Evolutionary conservation across 2,113 vertebrate species (phyloP).

Genomic region (Lampris megalopsis): DNA sequence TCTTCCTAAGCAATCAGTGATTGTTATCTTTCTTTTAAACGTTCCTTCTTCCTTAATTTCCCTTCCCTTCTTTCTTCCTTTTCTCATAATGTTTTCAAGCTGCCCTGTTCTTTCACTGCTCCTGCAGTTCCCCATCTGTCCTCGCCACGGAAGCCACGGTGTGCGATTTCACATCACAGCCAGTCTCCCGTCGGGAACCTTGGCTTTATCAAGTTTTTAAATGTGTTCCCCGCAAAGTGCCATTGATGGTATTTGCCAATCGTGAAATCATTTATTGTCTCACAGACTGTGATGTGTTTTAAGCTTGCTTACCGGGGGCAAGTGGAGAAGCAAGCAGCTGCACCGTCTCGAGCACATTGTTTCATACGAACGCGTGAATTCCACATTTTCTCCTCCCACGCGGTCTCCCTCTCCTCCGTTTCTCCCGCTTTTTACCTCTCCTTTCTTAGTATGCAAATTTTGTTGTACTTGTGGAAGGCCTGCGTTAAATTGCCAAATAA

Average conservation of each 20-base stretch:
- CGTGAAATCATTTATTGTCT: constrained; percentile 56
- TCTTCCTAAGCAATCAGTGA: no score
- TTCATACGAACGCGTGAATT: constrained; percentile 14
- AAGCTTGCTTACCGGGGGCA: constrained; percentile 35
- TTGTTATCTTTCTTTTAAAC: no score
- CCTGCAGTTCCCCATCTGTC: constrained; percentile 38
- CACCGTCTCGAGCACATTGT: constrained; percentile 5
- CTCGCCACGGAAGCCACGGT: constrained; percentile 21
- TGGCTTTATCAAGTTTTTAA: constrained; percentile 39
- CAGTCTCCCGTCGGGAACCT: constrained; percentile 13
- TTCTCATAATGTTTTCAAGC: constrained; percentile 16
- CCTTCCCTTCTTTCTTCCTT: neutral
- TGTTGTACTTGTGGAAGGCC: constrained; percentile 31
- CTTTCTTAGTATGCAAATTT: constrained; percentile 48
- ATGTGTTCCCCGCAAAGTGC: constrained; percentile 33
- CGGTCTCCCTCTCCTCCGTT: constrained; percentile 8
- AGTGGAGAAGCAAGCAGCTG: constrained; percentile 37
- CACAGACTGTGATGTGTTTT: constrained; percentile 36
- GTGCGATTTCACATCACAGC: constrained; percentile 25
- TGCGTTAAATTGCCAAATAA: constrained; percentile 50
- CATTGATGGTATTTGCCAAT: constrained; percentile 29
- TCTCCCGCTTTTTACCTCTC: constrained; percentile 1
- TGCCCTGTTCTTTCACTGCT: constrained; percentile 14
- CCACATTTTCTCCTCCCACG: neutral
- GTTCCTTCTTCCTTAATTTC: neutral